Percentiles rank a stretch among this genome's conserved stretches.
phyloP scores from a whole-genome alignment of 2,888 invertebrate genomes.

The Drosophila anomalipes region DNA sequence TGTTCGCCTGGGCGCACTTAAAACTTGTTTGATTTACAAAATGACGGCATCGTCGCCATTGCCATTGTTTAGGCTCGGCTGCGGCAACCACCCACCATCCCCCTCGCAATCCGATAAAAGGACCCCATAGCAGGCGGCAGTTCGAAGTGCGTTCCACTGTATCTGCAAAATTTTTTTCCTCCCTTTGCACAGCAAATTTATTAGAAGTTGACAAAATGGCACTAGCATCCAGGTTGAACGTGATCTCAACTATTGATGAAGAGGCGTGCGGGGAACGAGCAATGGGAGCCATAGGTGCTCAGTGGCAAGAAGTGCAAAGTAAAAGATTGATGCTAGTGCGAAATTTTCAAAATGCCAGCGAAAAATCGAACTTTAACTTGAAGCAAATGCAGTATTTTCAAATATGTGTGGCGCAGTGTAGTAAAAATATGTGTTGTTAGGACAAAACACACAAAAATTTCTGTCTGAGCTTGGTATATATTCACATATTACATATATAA shows the following conservation, averaged over 20 bases:
- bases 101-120: neutral
- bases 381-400: slow-evolving; percentile 1
- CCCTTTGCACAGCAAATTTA: slow-evolving; percentile 49
- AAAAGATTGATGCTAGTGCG: slow-evolving; percentile 27
- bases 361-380: neutral
- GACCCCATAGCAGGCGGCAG: slow-evolving; percentile 13
- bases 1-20: slow-evolving; percentile 59
- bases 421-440: neutral
- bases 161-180: slow-evolving; percentile 27
- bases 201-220: slow-evolving; percentile 67
- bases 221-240: slow-evolving; percentile 41
- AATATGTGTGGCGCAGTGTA: neutral
- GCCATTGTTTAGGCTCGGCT: slow-evolving; percentile 48
- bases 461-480: neutral
- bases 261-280: neutral
- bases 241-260: slow-evolving; percentile 48
- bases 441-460: no score
- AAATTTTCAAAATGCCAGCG: slow-evolving; percentile 5
- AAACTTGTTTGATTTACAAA: slow-evolving; percentile 72
- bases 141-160: slow-evolving; percentile 54
- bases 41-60: slow-evolving; percentile 59
- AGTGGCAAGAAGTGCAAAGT: slow-evolving; percentile 19
- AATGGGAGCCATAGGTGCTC: neutral
- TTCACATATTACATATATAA: neutral
- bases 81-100: neutral